Evolutionary conservation across 2,113 vertebrate genomes (phyloP).

Genomic region (Clarias batrachus): DNA sequence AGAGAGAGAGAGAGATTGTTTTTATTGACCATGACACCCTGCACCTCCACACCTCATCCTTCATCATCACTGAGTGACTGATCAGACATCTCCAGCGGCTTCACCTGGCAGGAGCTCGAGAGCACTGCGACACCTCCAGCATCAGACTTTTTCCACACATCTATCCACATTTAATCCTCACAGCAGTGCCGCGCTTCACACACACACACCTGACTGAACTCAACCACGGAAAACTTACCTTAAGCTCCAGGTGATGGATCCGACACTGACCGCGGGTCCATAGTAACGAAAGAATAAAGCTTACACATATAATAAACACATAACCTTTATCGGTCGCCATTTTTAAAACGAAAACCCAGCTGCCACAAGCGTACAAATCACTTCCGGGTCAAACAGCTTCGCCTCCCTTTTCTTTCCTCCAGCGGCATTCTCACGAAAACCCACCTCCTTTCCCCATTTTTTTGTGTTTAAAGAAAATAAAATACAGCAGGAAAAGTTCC

Average conservation of each 20-base stretch:
- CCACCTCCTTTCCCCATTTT: background rate
- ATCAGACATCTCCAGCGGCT: background rate
- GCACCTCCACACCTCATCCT: background rate
- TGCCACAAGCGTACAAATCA: background rate
- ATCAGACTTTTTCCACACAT: background rate
- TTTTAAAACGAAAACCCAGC: slow-evolving; percentile 44
- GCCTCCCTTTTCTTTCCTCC: background rate
- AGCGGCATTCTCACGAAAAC: background rate
- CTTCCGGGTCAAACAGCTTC: slow-evolving; percentile 40
- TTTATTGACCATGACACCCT: background rate
- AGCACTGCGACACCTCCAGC: background rate
- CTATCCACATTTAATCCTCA: background rate
- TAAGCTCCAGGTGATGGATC: slow-evolving; percentile 57
- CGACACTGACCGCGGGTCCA: slow-evolving; percentile 44
- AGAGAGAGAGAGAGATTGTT: background rate
- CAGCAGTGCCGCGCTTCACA: background rate
- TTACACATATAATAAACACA: slow-evolving; percentile 46
- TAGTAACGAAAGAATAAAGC: slow-evolving; percentile 44
- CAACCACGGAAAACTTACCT: slow-evolving; percentile 37
- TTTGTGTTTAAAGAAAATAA: background rate
- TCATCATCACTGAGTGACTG: background rate
- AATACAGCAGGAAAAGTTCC: background rate
- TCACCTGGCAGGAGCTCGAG: background rate
- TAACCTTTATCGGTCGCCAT: slow-evolving; percentile 57
- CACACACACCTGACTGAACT: background rate